Evolutionary conservation across 1,140 invertebrate species (phyloP).

Genomic region (Drosophila truncata): DNA sequence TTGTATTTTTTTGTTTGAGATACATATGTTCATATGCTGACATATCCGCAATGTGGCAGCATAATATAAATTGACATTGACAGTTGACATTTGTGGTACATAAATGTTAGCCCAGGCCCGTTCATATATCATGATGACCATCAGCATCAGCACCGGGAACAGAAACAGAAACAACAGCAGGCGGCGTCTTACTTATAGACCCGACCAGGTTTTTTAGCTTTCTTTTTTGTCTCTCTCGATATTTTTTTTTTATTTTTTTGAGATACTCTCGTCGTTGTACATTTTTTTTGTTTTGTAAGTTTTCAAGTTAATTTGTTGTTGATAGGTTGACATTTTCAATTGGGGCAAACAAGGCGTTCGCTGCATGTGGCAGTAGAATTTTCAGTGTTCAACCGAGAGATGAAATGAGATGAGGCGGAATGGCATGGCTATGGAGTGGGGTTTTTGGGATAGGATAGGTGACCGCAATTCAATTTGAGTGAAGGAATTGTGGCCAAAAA

Average conservation of each 20-base stretch:
- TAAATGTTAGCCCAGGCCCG: slow-evolving; percentile 78
- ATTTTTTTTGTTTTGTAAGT: slow-evolving; percentile 60
- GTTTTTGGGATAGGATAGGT: slow-evolving; percentile 25
- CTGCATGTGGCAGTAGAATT: slow-evolving; percentile 65
- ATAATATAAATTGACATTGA: slow-evolving; percentile 83
- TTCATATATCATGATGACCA: slow-evolving; percentile 74
- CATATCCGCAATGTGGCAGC: slow-evolving; percentile 82
- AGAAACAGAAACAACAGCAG: slow-evolving; percentile 64
- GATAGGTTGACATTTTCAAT: slow-evolving; percentile 81
- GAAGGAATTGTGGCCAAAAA: slow-evolving; percentile 51
- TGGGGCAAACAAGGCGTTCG: slow-evolving; percentile 68
- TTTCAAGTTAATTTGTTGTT: slow-evolving; percentile 80
- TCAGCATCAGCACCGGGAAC: slow-evolving; percentile 37
- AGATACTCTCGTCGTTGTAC: slow-evolving; percentile 24
- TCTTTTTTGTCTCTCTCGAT: slow-evolving; percentile 65
- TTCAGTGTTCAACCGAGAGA: slow-evolving; percentile 30
- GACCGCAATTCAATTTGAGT: slow-evolving; percentile 60
- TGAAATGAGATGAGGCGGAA: slow-evolving; percentile 46
- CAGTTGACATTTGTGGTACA: slow-evolving; percentile 82
- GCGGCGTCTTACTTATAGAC: slow-evolving; percentile 78
- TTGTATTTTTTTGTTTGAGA: slow-evolving; percentile 57
- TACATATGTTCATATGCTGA: slow-evolving; percentile 80
- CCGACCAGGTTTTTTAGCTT: slow-evolving; percentile 63
- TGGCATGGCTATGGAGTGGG: slow-evolving; percentile 19
- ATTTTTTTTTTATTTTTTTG: slow-evolving; percentile 28